These are phyloP conservation scores for Vulpes lagopus DNA, from an alignment of 2,113 vertebrate species.

Conservation along the genomic window DNA sequence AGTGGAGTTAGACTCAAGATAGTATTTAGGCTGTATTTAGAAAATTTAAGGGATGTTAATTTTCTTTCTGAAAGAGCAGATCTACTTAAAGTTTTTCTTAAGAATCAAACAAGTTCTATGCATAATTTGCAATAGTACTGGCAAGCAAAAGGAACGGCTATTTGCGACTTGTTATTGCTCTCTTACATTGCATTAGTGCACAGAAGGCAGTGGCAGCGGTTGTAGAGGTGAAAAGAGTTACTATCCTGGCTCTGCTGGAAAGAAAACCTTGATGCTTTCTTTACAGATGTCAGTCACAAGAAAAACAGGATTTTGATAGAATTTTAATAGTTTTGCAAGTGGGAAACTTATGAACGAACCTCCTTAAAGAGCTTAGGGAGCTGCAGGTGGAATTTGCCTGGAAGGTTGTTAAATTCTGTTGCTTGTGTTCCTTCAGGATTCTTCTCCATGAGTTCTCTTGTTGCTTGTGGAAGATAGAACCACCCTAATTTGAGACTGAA, in stretches of 20 bases:
- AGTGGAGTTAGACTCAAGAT: slow-evolving; percentile 27
- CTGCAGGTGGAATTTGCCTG: neutral
- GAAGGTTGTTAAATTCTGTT: neutral
- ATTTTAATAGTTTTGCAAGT: slow-evolving; percentile 17
- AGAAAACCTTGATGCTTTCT: slow-evolving; percentile 63
- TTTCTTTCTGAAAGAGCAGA: slow-evolving; percentile 59
- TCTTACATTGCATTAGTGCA: slow-evolving; percentile 6
- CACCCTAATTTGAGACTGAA: neutral
- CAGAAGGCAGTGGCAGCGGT: neutral
- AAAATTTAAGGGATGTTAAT: slow-evolving; percentile 47
- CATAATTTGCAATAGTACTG: slow-evolving; percentile 51
- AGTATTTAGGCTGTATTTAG: slow-evolving; percentile 40
- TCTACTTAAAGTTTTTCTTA: slow-evolving; percentile 53
- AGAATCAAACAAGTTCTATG: slow-evolving; percentile 16
- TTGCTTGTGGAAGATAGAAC: neutral
- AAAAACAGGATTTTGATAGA: slow-evolving; percentile 21
- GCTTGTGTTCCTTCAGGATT: neutral
- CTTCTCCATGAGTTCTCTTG: neutral
- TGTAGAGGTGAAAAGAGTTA: slow-evolving; percentile 50
- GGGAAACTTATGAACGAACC: neutral
- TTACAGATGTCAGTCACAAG: slow-evolving; percentile 28
- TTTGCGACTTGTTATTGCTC: neutral
- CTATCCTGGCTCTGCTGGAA: neutral
- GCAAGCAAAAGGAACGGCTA: slow-evolving; percentile 44
- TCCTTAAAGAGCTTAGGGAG: neutral